A percentile compares a stretch with the other conserved stretches of the same genome.
Conservation (phyloP, 2,888 invertebrate genomes). For the Lydus trimaculatus region DNA sequence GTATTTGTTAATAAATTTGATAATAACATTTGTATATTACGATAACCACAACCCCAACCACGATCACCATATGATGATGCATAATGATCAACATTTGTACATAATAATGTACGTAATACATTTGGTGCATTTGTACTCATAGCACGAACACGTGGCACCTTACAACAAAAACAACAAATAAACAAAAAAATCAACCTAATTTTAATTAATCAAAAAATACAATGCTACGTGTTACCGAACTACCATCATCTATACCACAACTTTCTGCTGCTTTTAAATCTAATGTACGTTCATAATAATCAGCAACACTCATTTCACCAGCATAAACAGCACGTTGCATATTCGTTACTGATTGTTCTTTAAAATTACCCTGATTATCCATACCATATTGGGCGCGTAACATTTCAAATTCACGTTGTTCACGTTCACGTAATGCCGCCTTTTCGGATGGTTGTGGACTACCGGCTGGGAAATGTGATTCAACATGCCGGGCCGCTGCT, state of each 20-base stretch:
- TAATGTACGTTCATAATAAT: constrained; percentile 83
- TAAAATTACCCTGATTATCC: constrained; percentile 81
- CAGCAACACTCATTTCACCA: constrained; percentile 84
- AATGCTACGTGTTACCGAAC: constrained; percentile 79
- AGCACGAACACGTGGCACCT: constrained; percentile 63
- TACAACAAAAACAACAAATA: constrained; percentile 25
- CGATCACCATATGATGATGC: constrained; percentile 87
- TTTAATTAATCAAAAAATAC: constrained; percentile 37
- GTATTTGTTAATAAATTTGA: constrained; percentile 78
- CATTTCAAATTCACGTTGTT: constrained; percentile 83
- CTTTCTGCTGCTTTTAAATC: constrained; percentile 78
- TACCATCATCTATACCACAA: constrained; percentile 82
- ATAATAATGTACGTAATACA: constrained; percentile 75
- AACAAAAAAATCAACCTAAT: background rate
- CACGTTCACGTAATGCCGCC: constrained; percentile 75
- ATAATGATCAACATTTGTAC: constrained; percentile 85
- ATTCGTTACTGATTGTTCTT: constrained; percentile 79
- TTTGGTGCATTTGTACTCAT: constrained; percentile 66
- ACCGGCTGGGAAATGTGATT: constrained; percentile 77
- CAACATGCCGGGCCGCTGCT: constrained; percentile 84
- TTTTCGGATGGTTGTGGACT: constrained; percentile 62
- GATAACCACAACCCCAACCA: constrained; percentile 93
- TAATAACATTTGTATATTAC: constrained; percentile 92
- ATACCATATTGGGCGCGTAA: constrained; percentile 86
- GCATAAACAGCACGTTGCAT: constrained; percentile 85